phyloP scores from a whole-genome alignment of 1,140 invertebrate genomes.

The Papilio polyxenes region DNA sequence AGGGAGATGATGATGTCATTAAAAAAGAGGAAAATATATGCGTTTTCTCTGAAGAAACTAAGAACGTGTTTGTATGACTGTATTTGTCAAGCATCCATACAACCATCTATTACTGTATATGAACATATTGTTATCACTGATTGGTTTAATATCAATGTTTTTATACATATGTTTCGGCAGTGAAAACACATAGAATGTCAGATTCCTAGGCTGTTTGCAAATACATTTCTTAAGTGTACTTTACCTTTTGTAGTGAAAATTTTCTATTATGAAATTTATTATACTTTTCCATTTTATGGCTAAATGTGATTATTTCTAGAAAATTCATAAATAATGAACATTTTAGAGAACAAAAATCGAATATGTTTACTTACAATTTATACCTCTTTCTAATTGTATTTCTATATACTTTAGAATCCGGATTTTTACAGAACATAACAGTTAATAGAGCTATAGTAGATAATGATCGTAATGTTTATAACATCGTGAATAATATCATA shows the following conservation, averaged over 20 bases:
- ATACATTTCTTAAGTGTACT: not conserved
- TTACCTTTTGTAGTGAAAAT: not conserved
- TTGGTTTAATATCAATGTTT: no score
- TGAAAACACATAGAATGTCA: no score
- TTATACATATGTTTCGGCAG: no score
- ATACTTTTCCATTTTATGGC: not conserved
- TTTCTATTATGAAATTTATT: not conserved
- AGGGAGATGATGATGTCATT: no score
- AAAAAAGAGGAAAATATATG: no score
- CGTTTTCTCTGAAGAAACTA: not conserved
- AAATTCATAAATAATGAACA: not conserved
- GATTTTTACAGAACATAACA: not conserved
- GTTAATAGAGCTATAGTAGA: not conserved
- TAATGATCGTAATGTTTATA: conserved; percentile 14
- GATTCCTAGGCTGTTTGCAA: not conserved
- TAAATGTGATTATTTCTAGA: not conserved
- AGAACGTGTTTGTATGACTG: not conserved
- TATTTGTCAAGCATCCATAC: no score
- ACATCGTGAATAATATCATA: conserved; percentile 18
- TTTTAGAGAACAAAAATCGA: not conserved
- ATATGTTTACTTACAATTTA: not conserved
- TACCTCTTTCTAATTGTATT: not conserved
- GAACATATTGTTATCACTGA: no score
- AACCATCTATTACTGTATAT: no score
- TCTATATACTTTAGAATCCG: not conserved